Evolutionary conservation across 2,888 invertebrate species (phyloP).

Genomic region (Acleris literana): DNA sequence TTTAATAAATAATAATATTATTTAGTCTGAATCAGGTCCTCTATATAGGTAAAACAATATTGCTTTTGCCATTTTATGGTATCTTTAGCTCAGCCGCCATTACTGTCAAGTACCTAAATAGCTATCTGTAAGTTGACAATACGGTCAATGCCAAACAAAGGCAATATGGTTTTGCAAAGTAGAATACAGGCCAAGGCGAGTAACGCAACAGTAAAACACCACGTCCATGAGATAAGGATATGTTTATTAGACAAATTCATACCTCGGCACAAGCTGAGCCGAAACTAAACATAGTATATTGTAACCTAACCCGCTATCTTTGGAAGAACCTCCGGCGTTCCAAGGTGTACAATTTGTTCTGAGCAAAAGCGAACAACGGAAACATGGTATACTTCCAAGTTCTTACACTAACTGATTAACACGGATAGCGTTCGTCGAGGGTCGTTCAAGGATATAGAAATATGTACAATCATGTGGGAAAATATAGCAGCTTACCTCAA

Average conservation of each 20-base stretch:
- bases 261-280: slow-evolving; percentile 61
- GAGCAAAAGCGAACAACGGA: slow-evolving; percentile 26
- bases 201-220: slow-evolving; percentile 47
- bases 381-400: slow-evolving; percentile 23
- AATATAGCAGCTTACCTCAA: too few species aligned
- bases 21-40: too few species aligned
- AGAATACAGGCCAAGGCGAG: too few species aligned
- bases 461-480: not conserved
- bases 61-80: too few species aligned
- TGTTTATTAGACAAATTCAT: slow-evolving; percentile 82
- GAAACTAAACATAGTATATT: slow-evolving; percentile 61
- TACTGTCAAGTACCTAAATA: too few species aligned
- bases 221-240: slow-evolving; percentile 75
- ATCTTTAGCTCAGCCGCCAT: too few species aligned
- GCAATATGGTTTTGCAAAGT: too few species aligned
- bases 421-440: slow-evolving; percentile 31
- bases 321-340: slow-evolving; percentile 75
- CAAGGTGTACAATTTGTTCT: slow-evolving; percentile 53
- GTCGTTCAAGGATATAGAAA: not conserved
- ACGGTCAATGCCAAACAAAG: too few species aligned
- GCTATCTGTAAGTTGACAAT: too few species aligned
- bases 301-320: slow-evolving; percentile 78
- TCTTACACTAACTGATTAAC: slow-evolving; percentile 38
- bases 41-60: too few species aligned
- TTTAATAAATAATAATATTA: too few species aligned